Evolutionary conservation across 1,140 invertebrate species (phyloP), one percentile per base, ranked within the genome.

Genomic region (Saccostrea echinata): DNA sequence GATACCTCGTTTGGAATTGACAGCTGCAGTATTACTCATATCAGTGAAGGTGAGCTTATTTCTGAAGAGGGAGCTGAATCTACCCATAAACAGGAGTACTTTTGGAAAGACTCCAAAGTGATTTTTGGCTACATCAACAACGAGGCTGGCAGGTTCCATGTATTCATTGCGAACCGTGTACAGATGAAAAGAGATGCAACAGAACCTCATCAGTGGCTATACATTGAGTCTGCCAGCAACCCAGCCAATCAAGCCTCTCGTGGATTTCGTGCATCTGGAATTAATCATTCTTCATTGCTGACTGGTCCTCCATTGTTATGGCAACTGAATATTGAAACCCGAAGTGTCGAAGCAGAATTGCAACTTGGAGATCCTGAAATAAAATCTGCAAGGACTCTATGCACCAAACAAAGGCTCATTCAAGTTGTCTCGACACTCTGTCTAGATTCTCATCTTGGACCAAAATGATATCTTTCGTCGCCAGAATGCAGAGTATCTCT

Each of bases 61-160:
- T 52, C 64, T 90, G 16, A 64, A 71, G 51, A 11, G 61, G 16
- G 90, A 90, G 71, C 55, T 91, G n/a, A 71, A 86, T 18, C 83
- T 71, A 76, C n/a, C 30, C 1, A 82, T 64, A 13, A n/a, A 71
- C 71, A 68, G 18, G 35, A 52, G 0, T 53, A 71, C 33, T 91
- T 87, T 33, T 91, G 87, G 87, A 86, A 82, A 24, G 88, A 91
- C 53, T 85, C 80, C 11, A 53, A 68, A 8, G 85, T 91, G 24
- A 88, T 91, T 0, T 55, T 91, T 51, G 84, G 68, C 16, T 90
- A 90, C 68, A 92, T 92, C 2, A 87, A 87, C n/a, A 91, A 92
- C 27, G 87, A 88, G 8, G 88, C 90, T 8, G 12, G 83, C 0
- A 52, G 88, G 4, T 91, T 92, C 83, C 88, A 91, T 84, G 83